Evolutionary conservation across 2,888 invertebrate species (phyloP).

Genomic region (Apamea epomidion): DNA sequence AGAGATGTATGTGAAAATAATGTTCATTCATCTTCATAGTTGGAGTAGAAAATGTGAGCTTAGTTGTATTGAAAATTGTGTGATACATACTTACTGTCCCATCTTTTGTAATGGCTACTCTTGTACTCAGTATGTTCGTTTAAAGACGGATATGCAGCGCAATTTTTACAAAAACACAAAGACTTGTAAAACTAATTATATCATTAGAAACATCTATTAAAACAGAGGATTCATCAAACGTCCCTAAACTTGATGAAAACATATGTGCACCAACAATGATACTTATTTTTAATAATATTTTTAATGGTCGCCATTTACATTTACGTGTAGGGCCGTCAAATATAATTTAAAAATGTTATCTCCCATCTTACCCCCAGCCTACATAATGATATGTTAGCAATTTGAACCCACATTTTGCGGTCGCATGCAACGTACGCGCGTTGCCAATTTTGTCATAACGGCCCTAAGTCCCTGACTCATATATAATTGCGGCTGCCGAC

Average conservation of each 20-base stretch:
- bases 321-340: slow-evolving; percentile 55
- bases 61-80: neutral
- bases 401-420: slow-evolving; percentile 63
- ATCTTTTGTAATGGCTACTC: neutral
- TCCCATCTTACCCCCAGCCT: slow-evolving; percentile 58
- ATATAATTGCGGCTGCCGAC: slow-evolving; percentile 71
- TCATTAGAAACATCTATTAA: neutral
- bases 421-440: slow-evolving; percentile 59
- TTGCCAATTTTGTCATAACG: slow-evolving; percentile 73
- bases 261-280: slow-evolving; percentile 23
- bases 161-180: neutral
- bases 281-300: slow-evolving; percentile 31
- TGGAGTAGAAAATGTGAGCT: neutral
- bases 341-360: slow-evolving; percentile 65
- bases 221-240: neutral
- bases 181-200: no score
- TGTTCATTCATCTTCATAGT: slow-evolving; percentile 1
- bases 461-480: slow-evolving; percentile 56
- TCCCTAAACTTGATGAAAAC: slow-evolving; percentile 3
- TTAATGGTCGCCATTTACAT: slow-evolving; percentile 51
- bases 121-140: neutral
- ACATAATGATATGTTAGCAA: slow-evolving; percentile 72
- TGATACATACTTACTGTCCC: neutral
- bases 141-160: neutral
- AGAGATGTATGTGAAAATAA: neutral